A percentile compares a stretch with the other conserved stretches of the same genome.
These are phyloP conservation scores for Drymodes brunneopygia DNA, from an alignment of 2,113 vertebrate species.

Conservation along the genomic window DNA sequence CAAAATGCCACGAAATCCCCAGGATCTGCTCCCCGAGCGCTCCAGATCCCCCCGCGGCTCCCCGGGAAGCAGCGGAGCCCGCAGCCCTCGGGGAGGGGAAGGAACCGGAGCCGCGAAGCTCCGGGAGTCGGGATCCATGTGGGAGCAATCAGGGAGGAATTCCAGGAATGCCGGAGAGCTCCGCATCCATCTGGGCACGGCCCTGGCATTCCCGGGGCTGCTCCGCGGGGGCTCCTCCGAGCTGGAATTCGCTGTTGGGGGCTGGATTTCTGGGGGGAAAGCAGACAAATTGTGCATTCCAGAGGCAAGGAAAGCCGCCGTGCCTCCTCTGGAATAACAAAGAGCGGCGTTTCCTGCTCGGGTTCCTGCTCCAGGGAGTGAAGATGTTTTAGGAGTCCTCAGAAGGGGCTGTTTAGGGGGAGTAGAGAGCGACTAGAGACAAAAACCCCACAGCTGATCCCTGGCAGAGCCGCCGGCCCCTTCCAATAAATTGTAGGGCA, in stretches of 20 bases:
- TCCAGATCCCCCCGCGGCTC: background rate
- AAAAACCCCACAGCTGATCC: background rate
- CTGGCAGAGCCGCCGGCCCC: background rate
- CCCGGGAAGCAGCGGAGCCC: background rate
- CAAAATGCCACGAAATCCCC: too few relatives aligned
- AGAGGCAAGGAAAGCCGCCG: background rate
- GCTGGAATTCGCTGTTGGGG: slow-evolving; percentile 11
- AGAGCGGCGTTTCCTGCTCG: background rate
- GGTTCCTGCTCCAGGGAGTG: background rate
- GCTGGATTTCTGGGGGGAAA: background rate
- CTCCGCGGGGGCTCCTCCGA: background rate
- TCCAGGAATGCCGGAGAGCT: slow-evolving; percentile 23
- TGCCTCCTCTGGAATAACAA: background rate
- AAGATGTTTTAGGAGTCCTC: background rate
- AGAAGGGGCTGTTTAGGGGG: background rate
- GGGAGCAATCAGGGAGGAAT: slow-evolving; percentile 60
- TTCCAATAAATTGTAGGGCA: background rate
- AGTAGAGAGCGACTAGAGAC: background rate
- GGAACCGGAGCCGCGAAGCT: background rate
- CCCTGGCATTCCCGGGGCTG: slow-evolving; percentile 4
- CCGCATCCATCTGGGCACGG: background rate
- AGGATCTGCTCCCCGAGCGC: background rate
- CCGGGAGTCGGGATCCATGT: background rate
- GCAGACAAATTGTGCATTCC: background rate
- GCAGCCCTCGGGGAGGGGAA: background rate